Conservation (phyloP, 2,888 invertebrate species). For the Scelioninae gen. 1 region DNA sequence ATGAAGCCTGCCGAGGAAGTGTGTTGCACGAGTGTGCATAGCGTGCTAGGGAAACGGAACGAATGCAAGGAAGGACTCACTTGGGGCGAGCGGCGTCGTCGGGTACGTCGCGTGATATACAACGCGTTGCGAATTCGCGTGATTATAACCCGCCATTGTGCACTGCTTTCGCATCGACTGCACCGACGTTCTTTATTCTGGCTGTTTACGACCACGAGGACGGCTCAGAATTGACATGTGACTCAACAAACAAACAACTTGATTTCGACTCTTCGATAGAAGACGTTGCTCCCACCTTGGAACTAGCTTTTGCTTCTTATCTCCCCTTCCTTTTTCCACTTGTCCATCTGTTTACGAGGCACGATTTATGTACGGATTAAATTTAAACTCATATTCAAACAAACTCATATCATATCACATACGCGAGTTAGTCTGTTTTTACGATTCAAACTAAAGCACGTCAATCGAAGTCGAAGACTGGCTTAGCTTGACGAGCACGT, state of each 20-base stretch:
- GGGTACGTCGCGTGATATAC: constrained; percentile 84
- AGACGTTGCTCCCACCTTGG: not conserved
- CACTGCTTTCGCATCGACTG: constrained; percentile 53
- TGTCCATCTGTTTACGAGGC: no score
- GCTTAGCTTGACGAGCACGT: no score
- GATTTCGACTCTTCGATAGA: constrained; percentile 3
- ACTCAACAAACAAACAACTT: constrained; percentile 8
- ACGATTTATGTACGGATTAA: no score
- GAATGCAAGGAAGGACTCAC: constrained; percentile 80
- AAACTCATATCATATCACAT: no score
- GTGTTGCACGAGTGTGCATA: constrained; percentile 52
- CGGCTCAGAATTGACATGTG: constrained; percentile 56
- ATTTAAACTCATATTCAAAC: no score
- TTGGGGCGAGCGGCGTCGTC: constrained; percentile 83
- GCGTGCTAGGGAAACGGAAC: constrained; percentile 61
- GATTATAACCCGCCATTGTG: constrained; percentile 83
- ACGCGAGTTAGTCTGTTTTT: no score
- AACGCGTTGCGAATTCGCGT: constrained; percentile 83
- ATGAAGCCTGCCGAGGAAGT: constrained; percentile 53
- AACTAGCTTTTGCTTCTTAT: no score
- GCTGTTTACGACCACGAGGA: constrained; percentile 33
- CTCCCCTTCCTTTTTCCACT: no score
- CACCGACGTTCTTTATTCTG: no score
- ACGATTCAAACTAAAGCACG: no score
- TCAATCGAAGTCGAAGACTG: no score